Evolutionary conservation across 1,140 invertebrate genomes (phyloP).

Genomic region (Lutraria rhynchaena): DNA sequence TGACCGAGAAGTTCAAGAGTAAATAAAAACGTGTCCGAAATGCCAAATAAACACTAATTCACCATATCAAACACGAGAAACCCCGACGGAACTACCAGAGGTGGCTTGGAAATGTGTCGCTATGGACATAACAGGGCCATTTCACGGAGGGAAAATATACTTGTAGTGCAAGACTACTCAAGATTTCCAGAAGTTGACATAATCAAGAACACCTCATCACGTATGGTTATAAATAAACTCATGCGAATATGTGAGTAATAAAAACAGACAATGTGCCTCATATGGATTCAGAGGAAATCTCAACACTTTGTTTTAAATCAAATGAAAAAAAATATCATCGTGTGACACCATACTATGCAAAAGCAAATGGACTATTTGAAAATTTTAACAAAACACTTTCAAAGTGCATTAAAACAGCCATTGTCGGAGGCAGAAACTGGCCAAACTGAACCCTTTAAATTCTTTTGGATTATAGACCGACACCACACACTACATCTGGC

Average conservation of each 20-base stretch:
- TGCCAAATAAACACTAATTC: too few relatives aligned
- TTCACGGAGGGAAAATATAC: background rate
- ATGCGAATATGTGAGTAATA: background rate
- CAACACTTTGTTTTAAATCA: too few relatives aligned
- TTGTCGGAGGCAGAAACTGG: too few relatives aligned
- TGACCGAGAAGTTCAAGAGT: too few relatives aligned
- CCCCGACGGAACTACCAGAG: slow-evolving; percentile 6
- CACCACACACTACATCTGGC: too few relatives aligned
- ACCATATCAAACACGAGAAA: background rate
- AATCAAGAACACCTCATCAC: too few relatives aligned
- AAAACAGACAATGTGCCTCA: background rate
- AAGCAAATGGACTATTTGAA: background rate
- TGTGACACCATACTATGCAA: background rate
- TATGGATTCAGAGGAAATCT: too few relatives aligned
- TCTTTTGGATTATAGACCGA: background rate
- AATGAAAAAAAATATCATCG: background rate
- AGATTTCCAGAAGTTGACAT: too few relatives aligned
- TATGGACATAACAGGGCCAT: background rate
- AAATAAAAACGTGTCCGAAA: too few relatives aligned
- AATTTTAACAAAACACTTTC: slow-evolving; percentile 7
- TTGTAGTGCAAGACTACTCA: too few relatives aligned
- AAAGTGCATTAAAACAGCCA: background rate
- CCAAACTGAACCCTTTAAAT: background rate
- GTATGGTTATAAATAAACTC: too few relatives aligned
- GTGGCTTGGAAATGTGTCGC: background rate